A percentile compares a stretch with the other conserved stretches of the same genome.
These are phyloP conservation scores for Mesopsocus fuscifrons DNA, from an alignment of 2,888 invertebrate genomes.

Conservation along the genomic window DNA sequence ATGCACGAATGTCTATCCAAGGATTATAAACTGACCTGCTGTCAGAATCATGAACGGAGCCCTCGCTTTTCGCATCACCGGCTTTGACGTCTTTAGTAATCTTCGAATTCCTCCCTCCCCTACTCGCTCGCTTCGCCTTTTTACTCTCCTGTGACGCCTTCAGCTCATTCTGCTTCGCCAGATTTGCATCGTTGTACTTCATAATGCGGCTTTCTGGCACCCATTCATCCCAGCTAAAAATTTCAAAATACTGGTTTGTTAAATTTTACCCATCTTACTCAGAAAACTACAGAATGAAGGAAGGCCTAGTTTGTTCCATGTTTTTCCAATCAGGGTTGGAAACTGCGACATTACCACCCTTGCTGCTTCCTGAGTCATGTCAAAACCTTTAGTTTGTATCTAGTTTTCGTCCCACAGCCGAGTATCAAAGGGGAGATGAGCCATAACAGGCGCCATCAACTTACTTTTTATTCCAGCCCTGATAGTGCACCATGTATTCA, in stretches of 20 bases:
- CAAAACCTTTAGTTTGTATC: too few species aligned
- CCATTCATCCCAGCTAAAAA: constrained; percentile 72
- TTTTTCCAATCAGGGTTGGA: too few species aligned
- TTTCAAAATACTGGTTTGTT: constrained; percentile 9
- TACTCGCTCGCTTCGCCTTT: constrained; percentile 10
- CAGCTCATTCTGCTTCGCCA: constrained; percentile 73
- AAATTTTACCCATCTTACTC: too few species aligned
- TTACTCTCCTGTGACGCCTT: constrained; percentile 59
- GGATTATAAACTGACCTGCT: constrained; percentile 6
- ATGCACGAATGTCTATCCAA: too few species aligned
- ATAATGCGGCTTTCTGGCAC: constrained; percentile 79
- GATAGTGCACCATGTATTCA: constrained; percentile 88
- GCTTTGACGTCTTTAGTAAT: not conserved
- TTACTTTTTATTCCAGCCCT: constrained; percentile 97
- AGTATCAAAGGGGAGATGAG: too few species aligned
- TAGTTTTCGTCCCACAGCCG: too few species aligned
- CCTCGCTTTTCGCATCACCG: constrained; percentile 6
- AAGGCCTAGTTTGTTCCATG: too few species aligned
- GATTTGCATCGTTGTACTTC: constrained; percentile 77
- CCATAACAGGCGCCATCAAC: too few species aligned
- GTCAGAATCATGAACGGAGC: constrained; percentile 5
- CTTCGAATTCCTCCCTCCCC: not conserved
- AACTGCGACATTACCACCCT: too few species aligned
- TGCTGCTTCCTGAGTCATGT: too few species aligned
- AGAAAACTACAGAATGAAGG: too few species aligned